Evolutionary conservation across 1,140 invertebrate genomes (phyloP), one percentile per base, ranked within the genome.

Genomic region (Cryptotermes secundus): DNA sequence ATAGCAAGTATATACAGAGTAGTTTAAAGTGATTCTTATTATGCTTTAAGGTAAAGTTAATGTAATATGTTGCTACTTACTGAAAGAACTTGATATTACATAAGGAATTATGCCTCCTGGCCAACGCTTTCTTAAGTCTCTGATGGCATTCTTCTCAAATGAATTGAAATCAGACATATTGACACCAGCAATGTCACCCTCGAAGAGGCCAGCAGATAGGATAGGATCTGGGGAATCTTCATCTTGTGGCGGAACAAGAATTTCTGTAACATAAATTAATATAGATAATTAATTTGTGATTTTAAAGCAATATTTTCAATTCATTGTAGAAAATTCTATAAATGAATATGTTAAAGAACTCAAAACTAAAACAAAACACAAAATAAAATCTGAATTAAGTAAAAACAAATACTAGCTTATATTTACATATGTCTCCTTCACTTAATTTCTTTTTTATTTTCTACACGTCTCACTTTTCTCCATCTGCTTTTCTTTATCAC

Each of bases 91-190:
- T 34, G 89, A 87, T 79, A 91, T 90, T 34, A 88, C 87, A 80
- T 90, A 91, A 14, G 90, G 90, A 82, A 91, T 86, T 16, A 87
- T 85, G 65, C 88, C 89, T 31, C 85, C 86, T 10, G 87, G 86
- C 89, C 89, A 90, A 24, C 87, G 87, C n/a, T 87, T 84, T 19
- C 82, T 84, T 31, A 83, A 85, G 72, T 86, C 84, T 22, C 85
- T 72, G 59, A 72, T 72, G n/a, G 26, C 59, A 31, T 42, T 42
- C 14, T 81, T 81, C 34, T 38, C 26, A 36, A 42, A 81, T 12
- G 34, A 36, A 36, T 14, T 81, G 16, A 84, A 36, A 14, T 80
- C 34, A 10, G 83, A 82, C 0, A 65, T 7, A 36, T 84, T 84
- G 83, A 86, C 85, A 3, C 85, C 85, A 3, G 84, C 82, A 81